A percentile compares a stretch with the other conserved stretches of the same genome.
phyloP scores from a whole-genome alignment of 2,888 invertebrate genomes.

The Acanthoscelides obtectus region DNA sequence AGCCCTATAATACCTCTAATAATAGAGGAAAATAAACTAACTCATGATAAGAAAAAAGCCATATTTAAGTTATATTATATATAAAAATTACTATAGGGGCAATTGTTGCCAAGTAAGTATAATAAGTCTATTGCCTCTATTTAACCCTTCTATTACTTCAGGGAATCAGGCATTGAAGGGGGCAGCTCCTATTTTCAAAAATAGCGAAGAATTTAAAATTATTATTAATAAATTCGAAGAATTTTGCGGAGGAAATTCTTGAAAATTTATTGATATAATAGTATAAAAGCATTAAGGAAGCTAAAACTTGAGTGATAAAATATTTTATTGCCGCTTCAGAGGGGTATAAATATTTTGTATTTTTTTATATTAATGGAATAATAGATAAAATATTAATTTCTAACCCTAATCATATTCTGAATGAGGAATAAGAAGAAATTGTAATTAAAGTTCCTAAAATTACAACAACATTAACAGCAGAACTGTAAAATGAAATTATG shows the following conservation, averaged over 20 bases:
- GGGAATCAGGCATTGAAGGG: conserved; percentile 60
- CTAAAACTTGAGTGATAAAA: no score
- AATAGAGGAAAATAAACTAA: conserved; percentile 49
- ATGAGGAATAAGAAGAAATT: no score
- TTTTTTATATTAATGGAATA: no score
- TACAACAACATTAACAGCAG: no score
- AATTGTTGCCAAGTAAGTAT: conserved; percentile 63
- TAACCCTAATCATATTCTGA: no score
- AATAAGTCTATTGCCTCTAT: conserved; percentile 54
- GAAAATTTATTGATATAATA: no score
- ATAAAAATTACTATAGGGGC: conserved; percentile 52
- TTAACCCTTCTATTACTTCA: conserved; percentile 55
- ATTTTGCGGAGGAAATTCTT: not conserved
- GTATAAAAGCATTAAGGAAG: no score
- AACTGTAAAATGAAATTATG: no score
- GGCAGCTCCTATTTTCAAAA: conserved; percentile 56
- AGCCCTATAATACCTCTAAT: conserved; percentile 53
- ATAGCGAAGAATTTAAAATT: conserved; percentile 38
- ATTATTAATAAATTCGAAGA: conserved; percentile 8
- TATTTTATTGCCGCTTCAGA: no score
- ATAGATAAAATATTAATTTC: no score
- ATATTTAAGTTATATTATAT: conserved; percentile 41
- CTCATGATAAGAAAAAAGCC: conserved; percentile 42
- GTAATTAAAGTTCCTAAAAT: no score
- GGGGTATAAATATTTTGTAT: no score